Conservation (phyloP, 1,140 invertebrate species). For the Tetragnatha versicolor region DNA sequence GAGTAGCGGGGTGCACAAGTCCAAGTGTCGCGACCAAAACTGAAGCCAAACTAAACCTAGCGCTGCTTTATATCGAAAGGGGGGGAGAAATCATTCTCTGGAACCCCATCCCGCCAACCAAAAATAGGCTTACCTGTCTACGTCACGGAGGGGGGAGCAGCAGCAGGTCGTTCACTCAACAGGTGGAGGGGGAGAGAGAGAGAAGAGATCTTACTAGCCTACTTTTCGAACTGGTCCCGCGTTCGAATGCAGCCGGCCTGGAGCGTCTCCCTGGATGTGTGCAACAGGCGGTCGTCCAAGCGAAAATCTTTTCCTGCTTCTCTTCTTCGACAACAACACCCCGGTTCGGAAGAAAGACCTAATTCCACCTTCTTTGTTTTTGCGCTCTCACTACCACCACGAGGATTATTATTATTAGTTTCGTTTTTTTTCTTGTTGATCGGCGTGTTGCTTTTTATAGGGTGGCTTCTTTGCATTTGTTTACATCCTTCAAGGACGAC, state of each 20-base stretch:
- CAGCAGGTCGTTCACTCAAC: no score
- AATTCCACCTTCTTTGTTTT: conserved; percentile 42
- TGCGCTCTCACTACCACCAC: not conserved
- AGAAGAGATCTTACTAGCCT: conserved; percentile 39
- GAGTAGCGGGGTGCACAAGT: not conserved
- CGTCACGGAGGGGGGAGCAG: conserved; percentile 21
- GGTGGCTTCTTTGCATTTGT: no score
- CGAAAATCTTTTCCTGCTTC: conserved; percentile 46
- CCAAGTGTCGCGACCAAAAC: conserved; percentile 13
- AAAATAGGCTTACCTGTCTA: conserved; percentile 55
- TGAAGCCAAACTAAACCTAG: conserved; percentile 51
- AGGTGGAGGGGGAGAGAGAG: conserved; percentile 14
- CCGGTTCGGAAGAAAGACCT: conserved; percentile 33
- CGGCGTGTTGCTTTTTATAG: no score
- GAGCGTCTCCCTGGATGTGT: conserved; percentile 23
- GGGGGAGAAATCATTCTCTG: conserved; percentile 41
- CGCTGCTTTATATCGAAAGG: conserved; percentile 51
- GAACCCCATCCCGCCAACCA: conserved; percentile 54
- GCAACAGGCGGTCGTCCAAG: conserved; percentile 24
- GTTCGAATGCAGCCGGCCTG: conserved; percentile 19
- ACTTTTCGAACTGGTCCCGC: conserved; percentile 52
- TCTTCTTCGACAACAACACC: conserved; percentile 7
- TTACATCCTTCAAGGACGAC: no score
- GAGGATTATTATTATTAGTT: no score
- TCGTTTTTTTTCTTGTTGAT: no score